Conservation (phyloP, 2,888 invertebrate genomes). For the Pseudococcus viburni region DNA sequence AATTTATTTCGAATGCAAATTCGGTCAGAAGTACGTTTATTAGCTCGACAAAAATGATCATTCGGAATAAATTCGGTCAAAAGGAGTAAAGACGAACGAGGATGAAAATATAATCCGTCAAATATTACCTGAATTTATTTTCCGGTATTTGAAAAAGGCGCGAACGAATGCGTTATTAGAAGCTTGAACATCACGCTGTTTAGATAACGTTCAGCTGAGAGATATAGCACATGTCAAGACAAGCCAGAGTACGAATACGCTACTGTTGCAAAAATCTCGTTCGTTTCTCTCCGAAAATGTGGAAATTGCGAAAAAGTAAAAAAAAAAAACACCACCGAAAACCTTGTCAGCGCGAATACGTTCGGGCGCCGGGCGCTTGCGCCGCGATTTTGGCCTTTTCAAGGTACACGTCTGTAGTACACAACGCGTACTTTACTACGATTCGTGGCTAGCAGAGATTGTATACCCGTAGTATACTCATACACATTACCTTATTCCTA, state of each 20-base stretch:
- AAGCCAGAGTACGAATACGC: slow-evolving; percentile 60
- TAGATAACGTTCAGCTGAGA: slow-evolving; percentile 25
- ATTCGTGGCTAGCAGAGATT: slow-evolving; percentile 11
- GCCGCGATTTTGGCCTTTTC: slow-evolving; percentile 52
- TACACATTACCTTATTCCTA: slow-evolving; percentile 21
- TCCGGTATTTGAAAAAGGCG: slow-evolving; percentile 52
- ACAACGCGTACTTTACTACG: background rate
- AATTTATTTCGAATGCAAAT: too few relatives aligned
- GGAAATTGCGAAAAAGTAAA: slow-evolving; percentile 2
- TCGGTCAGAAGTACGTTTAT: too few relatives aligned
- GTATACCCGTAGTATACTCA: background rate
- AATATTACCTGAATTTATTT: slow-evolving; percentile 41
- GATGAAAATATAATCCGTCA: background rate
- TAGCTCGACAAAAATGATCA: too few relatives aligned
- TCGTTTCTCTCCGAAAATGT: slow-evolving; percentile 32
- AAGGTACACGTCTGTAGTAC: slow-evolving; percentile 55
- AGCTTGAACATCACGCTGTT: slow-evolving; percentile 42
- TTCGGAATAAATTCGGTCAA: too few relatives aligned
- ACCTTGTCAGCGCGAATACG: slow-evolving; percentile 26
- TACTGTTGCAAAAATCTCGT: slow-evolving; percentile 64
- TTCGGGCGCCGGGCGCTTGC: slow-evolving; percentile 52
- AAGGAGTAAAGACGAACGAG: too few relatives aligned
- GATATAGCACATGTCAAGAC: slow-evolving; percentile 62
- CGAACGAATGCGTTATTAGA: slow-evolving; percentile 33
- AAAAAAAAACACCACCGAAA: background rate